Evolutionary conservation across 64 coral and sea anemone genomes (phyloP), one percentile per base, ranked within the genome.

Genomic region (Pocillopora damicornis): DNA sequence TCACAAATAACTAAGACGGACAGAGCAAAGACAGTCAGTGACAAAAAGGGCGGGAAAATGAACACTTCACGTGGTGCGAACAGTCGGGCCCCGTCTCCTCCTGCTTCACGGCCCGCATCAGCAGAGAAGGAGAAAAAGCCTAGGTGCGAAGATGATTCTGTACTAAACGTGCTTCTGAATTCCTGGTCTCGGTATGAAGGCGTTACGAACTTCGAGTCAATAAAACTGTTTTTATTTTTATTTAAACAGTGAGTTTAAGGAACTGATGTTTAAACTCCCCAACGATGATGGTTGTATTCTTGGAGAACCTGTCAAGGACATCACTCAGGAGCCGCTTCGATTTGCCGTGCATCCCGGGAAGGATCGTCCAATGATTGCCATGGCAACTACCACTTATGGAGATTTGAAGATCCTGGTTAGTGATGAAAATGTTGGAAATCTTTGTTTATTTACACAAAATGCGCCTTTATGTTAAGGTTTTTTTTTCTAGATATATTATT

Each of bases 231-330:
- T 16, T 73, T 37, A 13, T 15, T 30, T 76, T 22, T 81, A 36
- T 79, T 17, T 7, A 51, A 2, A 42, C 58, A 77, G 59, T 35
- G 81, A 88, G 37, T 99, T 95, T 88, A 80, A 99, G 69, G 97
- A 99, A 82, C 74, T 95, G 78, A 17, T 95, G 51, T 99, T 99
- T 81, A 88, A 87, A 58, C 88, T 99, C 5, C 97, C 97, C n/a
- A 87, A 92, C 80, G 86, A 71, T 74, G 91, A 74, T 65, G 93
- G 83, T 35, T 68, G 79, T 80, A 79, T 72, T 35, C 73, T 86
- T 15, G 97, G 91, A 2, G 26, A 93, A 16, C 73, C 30, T 26
- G 58, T 35, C 26, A 76, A 65, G 45, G 75, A 99, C 73, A 63
- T 91, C 13, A 60, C 68, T 13, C 83, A 87, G 15, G 78, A 92